Evolutionary conservation across 2,797 vertebrate genomes (phyloP).

Genomic region (Manis pentadactyla): DNA sequence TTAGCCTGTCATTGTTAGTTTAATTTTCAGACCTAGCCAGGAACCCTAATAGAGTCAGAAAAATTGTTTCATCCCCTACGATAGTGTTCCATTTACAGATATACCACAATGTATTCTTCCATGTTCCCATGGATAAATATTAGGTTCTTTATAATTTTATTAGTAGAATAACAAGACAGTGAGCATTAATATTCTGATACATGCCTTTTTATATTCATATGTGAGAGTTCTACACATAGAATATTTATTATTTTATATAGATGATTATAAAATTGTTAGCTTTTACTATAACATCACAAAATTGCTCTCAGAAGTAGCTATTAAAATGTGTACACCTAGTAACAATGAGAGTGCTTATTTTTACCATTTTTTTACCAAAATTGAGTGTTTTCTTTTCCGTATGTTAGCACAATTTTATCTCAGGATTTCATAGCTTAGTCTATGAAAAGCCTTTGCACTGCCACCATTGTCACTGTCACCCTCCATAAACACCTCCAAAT

Average conservation of each 20-base stretch:
- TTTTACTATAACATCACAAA: not conserved
- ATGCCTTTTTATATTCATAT: not conserved
- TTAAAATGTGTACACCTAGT: not conserved
- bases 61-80: not conserved
- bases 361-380: not conserved
- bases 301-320: not conserved
- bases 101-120: not conserved
- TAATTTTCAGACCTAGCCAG: not conserved
- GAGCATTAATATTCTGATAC: not conserved
- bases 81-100: not conserved
- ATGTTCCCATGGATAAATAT: not conserved
- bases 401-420: not conserved
- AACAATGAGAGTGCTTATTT: not conserved
- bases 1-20: not conserved
- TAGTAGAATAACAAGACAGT: not conserved
- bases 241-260: conserved; percentile 28
- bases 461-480: not conserved
- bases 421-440: not conserved
- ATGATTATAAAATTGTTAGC: not conserved
- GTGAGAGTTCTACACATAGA: not conserved
- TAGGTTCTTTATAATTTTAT: not conserved
- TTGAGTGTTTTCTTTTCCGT: not conserved
- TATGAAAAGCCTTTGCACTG: not conserved
- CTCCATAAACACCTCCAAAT: not conserved
- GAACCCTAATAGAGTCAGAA: not conserved